phyloP scores from a whole-genome alignment of 2,888 invertebrate species.

The Eupithecia exiguata region DNA sequence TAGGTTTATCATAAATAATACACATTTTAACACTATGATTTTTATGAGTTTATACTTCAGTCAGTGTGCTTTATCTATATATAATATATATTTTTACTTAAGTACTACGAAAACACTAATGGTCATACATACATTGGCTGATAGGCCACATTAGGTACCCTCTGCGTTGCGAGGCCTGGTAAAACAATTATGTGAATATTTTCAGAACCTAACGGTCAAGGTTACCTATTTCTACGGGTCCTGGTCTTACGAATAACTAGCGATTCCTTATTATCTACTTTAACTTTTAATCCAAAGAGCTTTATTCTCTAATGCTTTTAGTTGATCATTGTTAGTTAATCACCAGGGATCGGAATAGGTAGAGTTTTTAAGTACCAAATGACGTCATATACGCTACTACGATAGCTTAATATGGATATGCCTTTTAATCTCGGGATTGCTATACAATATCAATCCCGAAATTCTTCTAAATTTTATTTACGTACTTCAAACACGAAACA shows the following conservation, averaged over 20 bases:
- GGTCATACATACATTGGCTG: not conserved
- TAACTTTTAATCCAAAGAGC: not conserved
- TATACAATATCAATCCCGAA: too few species aligned
- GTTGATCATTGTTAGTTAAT: too few species aligned
- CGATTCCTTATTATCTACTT: not conserved
- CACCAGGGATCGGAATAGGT: too few species aligned
- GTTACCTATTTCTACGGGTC: not conserved
- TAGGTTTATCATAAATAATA: not conserved
- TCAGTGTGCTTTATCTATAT: not conserved
- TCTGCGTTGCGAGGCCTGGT: not conserved
- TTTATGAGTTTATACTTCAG: not conserved
- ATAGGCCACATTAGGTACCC: not conserved
- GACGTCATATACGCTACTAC: too few species aligned
- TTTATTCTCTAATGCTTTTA: not conserved
- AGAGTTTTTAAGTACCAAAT: too few species aligned
- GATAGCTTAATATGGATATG: too few species aligned
- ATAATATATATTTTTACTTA: not conserved
- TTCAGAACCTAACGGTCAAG: not conserved
- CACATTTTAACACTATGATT: not conserved
- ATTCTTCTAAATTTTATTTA: too few species aligned
- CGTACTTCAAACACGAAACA: too few species aligned
- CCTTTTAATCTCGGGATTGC: too few species aligned
- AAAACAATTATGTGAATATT: not conserved
- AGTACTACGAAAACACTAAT: not conserved
- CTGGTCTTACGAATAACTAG: not conserved